Conservation (phyloP, 2,888 invertebrate species). For the Oasisia sp. region DNA sequence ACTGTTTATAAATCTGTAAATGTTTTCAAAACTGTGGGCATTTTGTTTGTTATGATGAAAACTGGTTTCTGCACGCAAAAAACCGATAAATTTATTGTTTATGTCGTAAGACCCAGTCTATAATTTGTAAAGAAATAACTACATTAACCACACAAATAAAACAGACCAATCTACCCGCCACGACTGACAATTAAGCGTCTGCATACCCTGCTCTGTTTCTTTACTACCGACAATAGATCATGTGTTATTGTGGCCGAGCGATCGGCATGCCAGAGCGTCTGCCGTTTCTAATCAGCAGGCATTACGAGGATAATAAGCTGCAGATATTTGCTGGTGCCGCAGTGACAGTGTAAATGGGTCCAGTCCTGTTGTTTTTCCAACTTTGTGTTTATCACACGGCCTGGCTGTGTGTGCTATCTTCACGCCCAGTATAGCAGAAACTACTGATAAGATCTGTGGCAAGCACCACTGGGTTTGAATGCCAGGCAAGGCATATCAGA, state of each 20-base stretch:
- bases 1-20: too few relatives aligned
- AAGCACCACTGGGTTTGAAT: background rate
- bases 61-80: too few relatives aligned
- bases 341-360: background rate
- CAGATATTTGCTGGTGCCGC: background rate
- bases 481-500: background rate
- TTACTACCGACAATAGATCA: background rate
- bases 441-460: constrained; percentile 13
- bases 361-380: constrained; percentile 17
- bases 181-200: background rate
- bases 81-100: too few relatives aligned
- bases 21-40: too few relatives aligned
- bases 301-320: background rate
- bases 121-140: too few relatives aligned
- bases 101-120: too few relatives aligned
- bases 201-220: background rate
- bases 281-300: constrained; percentile 9
- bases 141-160: too few relatives aligned
- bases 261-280: background rate
- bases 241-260: background rate
- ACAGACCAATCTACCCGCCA: background rate
- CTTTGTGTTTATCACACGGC: background rate
- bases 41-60: too few relatives aligned
- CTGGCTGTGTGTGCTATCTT: background rate
- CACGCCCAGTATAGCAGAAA: constrained; percentile 17